A percentile compares a stretch with the other conserved stretches of the same genome.
Conservation (phyloP, 2,797 vertebrate species). For the Denticeps clupeoides region DNA sequence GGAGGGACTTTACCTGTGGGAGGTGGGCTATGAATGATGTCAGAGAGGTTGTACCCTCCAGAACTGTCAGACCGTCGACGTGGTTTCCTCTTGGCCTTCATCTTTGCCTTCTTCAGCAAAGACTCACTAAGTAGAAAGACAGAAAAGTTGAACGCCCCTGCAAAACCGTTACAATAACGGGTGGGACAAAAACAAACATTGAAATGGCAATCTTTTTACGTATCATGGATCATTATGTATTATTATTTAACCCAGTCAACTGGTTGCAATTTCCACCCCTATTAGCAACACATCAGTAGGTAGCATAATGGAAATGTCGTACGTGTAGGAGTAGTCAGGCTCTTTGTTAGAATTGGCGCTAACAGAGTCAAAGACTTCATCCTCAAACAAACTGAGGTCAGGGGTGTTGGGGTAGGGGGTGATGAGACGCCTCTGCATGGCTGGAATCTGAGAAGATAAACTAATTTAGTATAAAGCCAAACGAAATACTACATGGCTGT, state of each 20-base stretch:
- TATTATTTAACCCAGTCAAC: no score
- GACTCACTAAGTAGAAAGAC: conserved; percentile 73
- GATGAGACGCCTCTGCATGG: conserved; percentile 86
- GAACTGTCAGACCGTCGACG: conserved; percentile 85
- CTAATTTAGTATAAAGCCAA: no score
- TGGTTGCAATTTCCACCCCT: conserved; percentile 83
- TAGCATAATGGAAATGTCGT: conserved; percentile 25
- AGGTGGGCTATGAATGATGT: conserved; percentile 83
- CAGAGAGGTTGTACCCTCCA: conserved; percentile 88
- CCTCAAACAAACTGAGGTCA: conserved; percentile 76
- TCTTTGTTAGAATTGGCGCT: conserved; percentile 63
- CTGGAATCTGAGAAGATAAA: conserved; percentile 74
- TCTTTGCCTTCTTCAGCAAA: conserved; percentile 80
- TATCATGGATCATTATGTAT: no score
- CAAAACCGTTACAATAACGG: no score
- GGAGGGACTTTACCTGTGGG: conserved; percentile 69
- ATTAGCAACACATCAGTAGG: conserved; percentile 78
- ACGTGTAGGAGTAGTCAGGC: conserved; percentile 69
- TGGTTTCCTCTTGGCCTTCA: conserved; percentile 86
- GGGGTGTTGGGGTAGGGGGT: conserved; percentile 83
- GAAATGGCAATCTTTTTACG: no score
- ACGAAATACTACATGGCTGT: no score
- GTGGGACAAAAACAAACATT: no score
- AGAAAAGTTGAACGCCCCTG: no score
- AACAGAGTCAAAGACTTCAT: conserved; percentile 64